A percentile compares a stretch with the other conserved stretches of the same genome.
phyloP scores from a whole-genome alignment of 2,888 invertebrate genomes.

The Salticus scenicus region DNA sequence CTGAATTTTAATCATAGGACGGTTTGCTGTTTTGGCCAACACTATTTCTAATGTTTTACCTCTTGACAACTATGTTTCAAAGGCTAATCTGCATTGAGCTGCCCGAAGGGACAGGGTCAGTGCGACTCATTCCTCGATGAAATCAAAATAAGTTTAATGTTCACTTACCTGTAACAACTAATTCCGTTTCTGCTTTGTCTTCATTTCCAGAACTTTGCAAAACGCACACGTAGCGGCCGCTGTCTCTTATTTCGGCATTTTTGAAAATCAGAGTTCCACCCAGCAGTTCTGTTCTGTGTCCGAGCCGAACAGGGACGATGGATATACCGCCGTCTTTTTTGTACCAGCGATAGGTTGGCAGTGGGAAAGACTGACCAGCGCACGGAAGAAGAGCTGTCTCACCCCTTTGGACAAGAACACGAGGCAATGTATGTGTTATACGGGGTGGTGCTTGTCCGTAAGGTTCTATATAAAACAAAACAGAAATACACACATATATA shows the following conservation, averaged over 20 bases:
- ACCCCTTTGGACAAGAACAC: constrained; percentile 71
- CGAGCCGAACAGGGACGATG: constrained; percentile 31
- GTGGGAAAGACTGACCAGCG: constrained; percentile 76
- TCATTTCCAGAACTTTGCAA: constrained; percentile 65
- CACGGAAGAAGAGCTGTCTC: constrained; percentile 75
- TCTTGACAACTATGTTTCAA: too few species aligned
- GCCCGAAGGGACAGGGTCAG: too few species aligned
- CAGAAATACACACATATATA: too few species aligned
- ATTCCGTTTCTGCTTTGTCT: constrained; percentile 69
- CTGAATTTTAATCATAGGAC: too few species aligned
- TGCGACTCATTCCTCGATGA: too few species aligned
- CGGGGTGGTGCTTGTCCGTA: constrained; percentile 69
- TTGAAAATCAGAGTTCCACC: constrained; percentile 70
- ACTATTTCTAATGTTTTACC: too few species aligned
- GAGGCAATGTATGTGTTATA: constrained; percentile 60
- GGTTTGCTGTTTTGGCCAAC: too few species aligned
- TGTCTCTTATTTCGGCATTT: constrained; percentile 65
- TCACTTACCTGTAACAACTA: constrained; percentile 71
- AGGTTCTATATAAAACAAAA: constrained; percentile 63
- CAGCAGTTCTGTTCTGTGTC: constrained; percentile 53
- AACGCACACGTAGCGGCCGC: constrained; percentile 70
- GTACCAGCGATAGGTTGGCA: constrained; percentile 76
- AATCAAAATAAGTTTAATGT: too few species aligned
- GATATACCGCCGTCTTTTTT: constrained; percentile 68
- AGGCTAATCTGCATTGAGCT: too few species aligned